Percentiles rank a stretch among this genome's conserved stretches.
phyloP scores from a whole-genome alignment of 30 jellyfish, hydroid and myxozoan species.

The Aurelia aurita complex sp. Pacific region DNA sequence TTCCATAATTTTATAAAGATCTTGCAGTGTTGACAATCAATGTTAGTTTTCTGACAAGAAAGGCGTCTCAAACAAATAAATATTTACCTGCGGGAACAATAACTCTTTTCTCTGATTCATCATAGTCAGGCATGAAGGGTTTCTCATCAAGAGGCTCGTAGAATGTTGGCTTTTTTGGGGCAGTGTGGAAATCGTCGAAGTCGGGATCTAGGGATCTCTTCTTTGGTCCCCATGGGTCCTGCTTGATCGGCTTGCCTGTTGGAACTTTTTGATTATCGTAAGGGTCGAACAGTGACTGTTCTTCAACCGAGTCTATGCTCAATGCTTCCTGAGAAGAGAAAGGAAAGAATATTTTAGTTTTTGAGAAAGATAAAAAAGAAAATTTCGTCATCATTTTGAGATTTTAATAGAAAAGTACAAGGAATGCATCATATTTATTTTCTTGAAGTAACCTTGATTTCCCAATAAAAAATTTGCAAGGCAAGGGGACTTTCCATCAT shows the following conservation, averaged over 20 bases:
- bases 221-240: slow-evolving; percentile 88
- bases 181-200: slow-evolving; percentile 96
- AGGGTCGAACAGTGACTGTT: slow-evolving; percentile 93
- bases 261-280: slow-evolving; percentile 98
- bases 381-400: too few species aligned
- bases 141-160: slow-evolving; percentile 77
- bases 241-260: slow-evolving; percentile 77
- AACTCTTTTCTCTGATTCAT: slow-evolving; percentile 86
- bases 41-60: slow-evolving; percentile 19
- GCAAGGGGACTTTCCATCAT: too few species aligned
- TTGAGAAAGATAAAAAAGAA: too few species aligned
- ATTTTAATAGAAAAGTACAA: too few species aligned
- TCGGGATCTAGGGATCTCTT: slow-evolving; percentile 88
- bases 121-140: slow-evolving; percentile 75
- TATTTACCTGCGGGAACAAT: slow-evolving; percentile 98
- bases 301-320: slow-evolving; percentile 92
- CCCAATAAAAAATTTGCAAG: too few species aligned
- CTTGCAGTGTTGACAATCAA: background rate
- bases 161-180: slow-evolving; percentile 88
- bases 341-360: background rate
- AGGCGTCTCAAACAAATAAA: background rate
- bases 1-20: too few species aligned
- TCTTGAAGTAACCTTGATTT: too few species aligned
- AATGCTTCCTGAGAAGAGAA: slow-evolving; percentile 84
- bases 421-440: too few species aligned